These are phyloP conservation scores for Brenthis ino DNA, from an alignment of 2,888 invertebrate genomes.

Conservation along the genomic window DNA sequence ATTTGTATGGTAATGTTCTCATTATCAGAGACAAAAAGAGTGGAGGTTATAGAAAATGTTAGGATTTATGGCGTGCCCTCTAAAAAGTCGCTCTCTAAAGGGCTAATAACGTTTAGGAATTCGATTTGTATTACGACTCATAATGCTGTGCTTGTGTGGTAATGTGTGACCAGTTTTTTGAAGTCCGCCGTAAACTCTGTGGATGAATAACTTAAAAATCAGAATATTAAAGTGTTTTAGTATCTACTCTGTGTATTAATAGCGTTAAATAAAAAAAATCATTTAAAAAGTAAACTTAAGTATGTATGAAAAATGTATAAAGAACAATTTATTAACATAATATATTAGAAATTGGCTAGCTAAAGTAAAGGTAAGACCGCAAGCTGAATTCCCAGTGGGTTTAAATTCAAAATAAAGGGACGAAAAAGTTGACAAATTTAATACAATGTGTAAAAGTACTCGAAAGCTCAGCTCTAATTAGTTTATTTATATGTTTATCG, in stretches of 20 bases:
- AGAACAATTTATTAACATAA: too few species aligned
- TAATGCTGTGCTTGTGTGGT: constrained; percentile 35
- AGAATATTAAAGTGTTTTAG: not conserved
- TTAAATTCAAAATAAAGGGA: too few species aligned
- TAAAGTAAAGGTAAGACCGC: too few species aligned
- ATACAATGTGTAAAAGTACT: too few species aligned
- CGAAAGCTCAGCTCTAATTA: too few species aligned
- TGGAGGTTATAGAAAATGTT: constrained; percentile 54
- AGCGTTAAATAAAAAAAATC: not conserved
- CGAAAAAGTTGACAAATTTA: too few species aligned
- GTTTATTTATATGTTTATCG: not conserved
- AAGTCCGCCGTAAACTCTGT: constrained; percentile 17
- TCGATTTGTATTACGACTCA: constrained; percentile 32
- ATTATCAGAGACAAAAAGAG: constrained; percentile 74
- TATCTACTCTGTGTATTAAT: not conserved
- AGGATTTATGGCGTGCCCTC: constrained; percentile 55
- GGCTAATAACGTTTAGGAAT: constrained; percentile 45
- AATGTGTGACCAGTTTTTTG: constrained; percentile 34
- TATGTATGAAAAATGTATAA: too few species aligned
- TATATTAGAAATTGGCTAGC: too few species aligned
- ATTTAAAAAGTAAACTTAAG: too few species aligned
- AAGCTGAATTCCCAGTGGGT: too few species aligned
- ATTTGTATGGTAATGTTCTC: constrained; percentile 81
- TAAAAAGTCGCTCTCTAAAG: constrained; percentile 47
- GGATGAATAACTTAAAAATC: constrained; percentile 2